Percentiles rank a stretch among this genome's conserved stretches.
Conservation (phyloP, 2,888 invertebrate genomes). For the Archips crataeganus region DNA sequence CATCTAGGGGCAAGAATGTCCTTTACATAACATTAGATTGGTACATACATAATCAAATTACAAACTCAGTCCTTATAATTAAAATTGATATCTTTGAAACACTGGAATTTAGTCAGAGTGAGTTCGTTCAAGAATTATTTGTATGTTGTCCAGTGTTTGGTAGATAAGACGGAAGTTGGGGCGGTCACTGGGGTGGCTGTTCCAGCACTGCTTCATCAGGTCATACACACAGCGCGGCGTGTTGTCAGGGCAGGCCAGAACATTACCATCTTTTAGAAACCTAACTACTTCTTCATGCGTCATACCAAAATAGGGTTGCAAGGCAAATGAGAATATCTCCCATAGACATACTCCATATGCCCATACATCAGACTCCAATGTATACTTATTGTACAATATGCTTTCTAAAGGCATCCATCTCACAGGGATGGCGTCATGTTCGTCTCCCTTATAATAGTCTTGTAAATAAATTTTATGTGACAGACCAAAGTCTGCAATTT, state of each 20-base stretch:
- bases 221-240: conserved; percentile 95
- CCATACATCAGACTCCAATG: conserved; percentile 98
- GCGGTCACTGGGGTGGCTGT: conserved; percentile 92
- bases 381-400: conserved; percentile 98
- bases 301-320: conserved; percentile 98
- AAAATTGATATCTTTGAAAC: conserved; percentile 32
- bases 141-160: conserved; percentile 91
- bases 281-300: conserved; percentile 98
- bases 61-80: conserved; percentile 41
- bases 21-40: conserved; percentile 40
- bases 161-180: conserved; percentile 94
- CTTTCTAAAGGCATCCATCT: conserved; percentile 99
- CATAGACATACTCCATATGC: conserved; percentile 98
- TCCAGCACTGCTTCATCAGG: conserved; percentile 97
- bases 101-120: conserved; percentile 66
- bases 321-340: conserved; percentile 98
- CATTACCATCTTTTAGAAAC: conserved; percentile 97
- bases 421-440: conserved; percentile 98
- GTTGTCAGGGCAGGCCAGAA: conserved; percentile 95
- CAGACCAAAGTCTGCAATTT: conserved; percentile 98
- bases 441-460: conserved; percentile 98
- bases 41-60: conserved; percentile 46
- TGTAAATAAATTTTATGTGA: conserved; percentile 98
- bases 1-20: conserved; percentile 44
- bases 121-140: conserved; percentile 80